Base-by-base conservation (phyloP, 2,113 vertebrate species). In the Mobula hypostoma region DNA sequence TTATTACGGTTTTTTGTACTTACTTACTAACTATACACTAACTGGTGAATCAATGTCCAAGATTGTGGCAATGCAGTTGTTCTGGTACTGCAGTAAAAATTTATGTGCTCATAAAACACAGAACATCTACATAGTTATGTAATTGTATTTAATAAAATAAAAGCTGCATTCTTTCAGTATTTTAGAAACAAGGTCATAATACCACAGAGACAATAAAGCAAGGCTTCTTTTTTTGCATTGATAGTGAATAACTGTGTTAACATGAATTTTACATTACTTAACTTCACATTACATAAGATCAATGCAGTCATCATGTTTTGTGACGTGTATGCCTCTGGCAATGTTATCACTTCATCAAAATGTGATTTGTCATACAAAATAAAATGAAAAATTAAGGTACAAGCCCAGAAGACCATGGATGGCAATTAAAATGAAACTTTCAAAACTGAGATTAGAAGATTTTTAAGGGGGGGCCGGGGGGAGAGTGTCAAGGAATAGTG, bases 41-140 rank as follows among this genome's bases (percentile, higher is more conserved):
- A 90, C 85, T 66, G 85, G 14, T 66, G 85, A 11, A 90, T 90
- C 63, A 90, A 32, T 66, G 85, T 90, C 63, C n/a, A 32, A 90
- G 29, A 90, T n/a, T 90, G 29, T 66, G 29, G n/a, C 32, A 90
- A 15, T 21, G 19, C 68, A 66, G 61, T 32, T 66, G 58, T 19
- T 66, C 5, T 66, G 61, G 61, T 85, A 36, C 14, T 68, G 61
- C 14, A 19, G 29, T 90, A 32, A 32, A 68, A 66, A 7, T 74
- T 66, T 32, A 90, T 17, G 14, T 32, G 61, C 7, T 66, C 12
- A 68, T 90, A 5, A 66, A 90, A 90, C 85, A 90, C 17, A 66
- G 29, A 88, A 15, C 29, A 66, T 63, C 14, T 29, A 63, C 29
- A 3, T 90, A 32, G 27, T 32, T 90, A 12, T 32, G 48, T 1